Percentiles rank a stretch among this genome's conserved stretches.
phyloP scores from a whole-genome alignment of 2,888 invertebrate species.

The Brachycybe producta region DNA sequence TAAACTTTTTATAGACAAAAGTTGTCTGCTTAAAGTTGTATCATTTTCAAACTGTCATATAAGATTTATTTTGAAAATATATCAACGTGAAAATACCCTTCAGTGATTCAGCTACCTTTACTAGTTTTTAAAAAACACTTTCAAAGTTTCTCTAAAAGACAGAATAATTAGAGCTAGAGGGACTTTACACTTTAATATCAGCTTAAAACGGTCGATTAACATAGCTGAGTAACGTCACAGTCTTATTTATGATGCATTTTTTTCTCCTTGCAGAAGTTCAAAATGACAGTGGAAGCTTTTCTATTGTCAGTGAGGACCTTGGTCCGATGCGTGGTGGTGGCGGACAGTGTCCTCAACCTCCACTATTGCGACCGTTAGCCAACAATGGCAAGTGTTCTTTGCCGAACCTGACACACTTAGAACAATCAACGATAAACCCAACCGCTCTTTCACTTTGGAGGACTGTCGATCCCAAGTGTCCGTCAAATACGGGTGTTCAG shows the following conservation, averaged over 20 bases:
- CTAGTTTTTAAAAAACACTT: no score
- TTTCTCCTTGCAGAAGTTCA: slow-evolving; percentile 19
- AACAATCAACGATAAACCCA: background rate
- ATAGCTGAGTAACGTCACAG: background rate
- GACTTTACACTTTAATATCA: background rate
- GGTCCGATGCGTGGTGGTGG: background rate
- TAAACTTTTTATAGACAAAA: no score
- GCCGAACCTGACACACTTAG: slow-evolving; percentile 13
- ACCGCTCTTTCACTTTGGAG: background rate
- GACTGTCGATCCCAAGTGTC: background rate
- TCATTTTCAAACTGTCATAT: no score
- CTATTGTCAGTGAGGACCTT: slow-evolving; percentile 19
- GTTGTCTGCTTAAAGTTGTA: no score
- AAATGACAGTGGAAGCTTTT: slow-evolving; percentile 22
- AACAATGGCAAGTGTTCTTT: slow-evolving; percentile 14
- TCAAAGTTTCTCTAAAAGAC: no score
- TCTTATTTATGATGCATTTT: slow-evolving; percentile 1
- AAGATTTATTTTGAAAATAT: no score
- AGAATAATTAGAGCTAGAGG: no score
- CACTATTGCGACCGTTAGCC: background rate
- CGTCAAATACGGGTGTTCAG: background rate
- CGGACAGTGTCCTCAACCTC: background rate
- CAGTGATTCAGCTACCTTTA: no score
- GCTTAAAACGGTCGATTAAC: no score
- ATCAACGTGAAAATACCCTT: no score